A percentile compares a stretch with the other conserved stretches of the same genome.
These are phyloP conservation scores for Crotalus viridis DNA, from an alignment of 2,113 vertebrate species.

Conservation along the genomic window DNA sequence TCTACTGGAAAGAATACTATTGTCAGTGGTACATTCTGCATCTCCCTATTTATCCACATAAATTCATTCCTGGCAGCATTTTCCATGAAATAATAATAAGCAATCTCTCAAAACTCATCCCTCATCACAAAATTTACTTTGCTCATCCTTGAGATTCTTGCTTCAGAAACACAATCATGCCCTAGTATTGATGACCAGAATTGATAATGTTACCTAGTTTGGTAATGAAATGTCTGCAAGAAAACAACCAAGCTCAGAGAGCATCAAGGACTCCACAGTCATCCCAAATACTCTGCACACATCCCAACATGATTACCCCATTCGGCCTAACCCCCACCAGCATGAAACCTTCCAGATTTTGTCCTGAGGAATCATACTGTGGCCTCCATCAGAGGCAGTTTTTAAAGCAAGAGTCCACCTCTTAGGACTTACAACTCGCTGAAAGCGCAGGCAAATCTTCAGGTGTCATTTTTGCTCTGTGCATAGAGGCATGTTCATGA, in stretches of 20 bases:
- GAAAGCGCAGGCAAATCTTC: neutral
- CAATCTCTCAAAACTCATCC: conserved; percentile 45
- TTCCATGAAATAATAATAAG: conserved; percentile 56
- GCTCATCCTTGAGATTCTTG: conserved; percentile 35
- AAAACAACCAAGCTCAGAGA: neutral
- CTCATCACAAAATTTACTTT: neutral
- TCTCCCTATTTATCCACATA: conserved; percentile 20
- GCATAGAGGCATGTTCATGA: neutral
- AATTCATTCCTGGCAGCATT: conserved; percentile 49
- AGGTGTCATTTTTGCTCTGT: neutral
- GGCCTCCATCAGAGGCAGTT: neutral
- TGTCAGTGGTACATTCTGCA: conserved; percentile 33
- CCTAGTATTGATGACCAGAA: neutral
- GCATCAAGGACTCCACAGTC: neutral
- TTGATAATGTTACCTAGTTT: neutral
- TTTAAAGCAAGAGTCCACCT: neutral
- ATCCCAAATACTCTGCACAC: neutral
- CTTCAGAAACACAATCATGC: neutral
- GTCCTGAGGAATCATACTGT: neutral
- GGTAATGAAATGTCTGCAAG: neutral
- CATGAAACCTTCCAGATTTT: neutral
- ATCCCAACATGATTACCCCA: neutral
- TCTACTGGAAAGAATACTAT: neutral
- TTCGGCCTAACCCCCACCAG: neutral
- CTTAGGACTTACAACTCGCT: neutral